These are phyloP conservation scores for Malurus cyaneus DNA, from an alignment of 2,113 vertebrate genomes.

Conservation along the genomic window DNA sequence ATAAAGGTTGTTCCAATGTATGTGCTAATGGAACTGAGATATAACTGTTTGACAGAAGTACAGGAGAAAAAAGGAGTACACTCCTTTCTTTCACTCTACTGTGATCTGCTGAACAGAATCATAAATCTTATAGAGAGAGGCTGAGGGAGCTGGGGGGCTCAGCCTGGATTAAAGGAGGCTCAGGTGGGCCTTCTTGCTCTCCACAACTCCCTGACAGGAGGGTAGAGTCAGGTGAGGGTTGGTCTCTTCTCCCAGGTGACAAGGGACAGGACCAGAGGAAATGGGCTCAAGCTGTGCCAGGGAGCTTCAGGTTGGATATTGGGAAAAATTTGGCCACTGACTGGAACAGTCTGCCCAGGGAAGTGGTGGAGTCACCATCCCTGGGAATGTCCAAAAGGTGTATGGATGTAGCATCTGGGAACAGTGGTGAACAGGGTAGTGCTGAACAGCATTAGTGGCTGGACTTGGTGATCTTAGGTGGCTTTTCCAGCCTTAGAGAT, in stretches of 20 bases:
- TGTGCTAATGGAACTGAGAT: not conserved
- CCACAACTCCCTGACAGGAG: not conserved
- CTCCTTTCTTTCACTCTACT: not conserved
- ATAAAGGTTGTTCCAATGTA: not conserved
- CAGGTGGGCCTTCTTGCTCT: not conserved
- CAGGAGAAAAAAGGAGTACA: not conserved
- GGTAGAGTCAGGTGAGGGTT: not conserved
- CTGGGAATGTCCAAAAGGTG: not conserved
- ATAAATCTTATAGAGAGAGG: not conserved
- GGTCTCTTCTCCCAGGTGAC: not conserved
- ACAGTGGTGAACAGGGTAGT: not conserved
- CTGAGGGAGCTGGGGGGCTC: not conserved
- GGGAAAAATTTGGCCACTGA: not conserved
- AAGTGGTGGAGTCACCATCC: not conserved
- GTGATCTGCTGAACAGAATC: rapidly evolving
- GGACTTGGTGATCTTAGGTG: not conserved
- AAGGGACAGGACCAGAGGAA: not conserved
- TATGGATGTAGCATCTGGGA: not conserved
- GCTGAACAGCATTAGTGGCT: not conserved
- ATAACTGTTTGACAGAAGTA: not conserved
- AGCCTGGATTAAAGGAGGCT: not conserved
- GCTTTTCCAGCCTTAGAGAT: not conserved
- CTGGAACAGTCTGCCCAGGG: not conserved
- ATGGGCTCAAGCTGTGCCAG: not conserved
- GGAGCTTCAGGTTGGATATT: not conserved